These are phyloP conservation scores for Apotomis turbidana DNA, from an alignment of 2,888 invertebrate genomes.

Conservation along the genomic window DNA sequence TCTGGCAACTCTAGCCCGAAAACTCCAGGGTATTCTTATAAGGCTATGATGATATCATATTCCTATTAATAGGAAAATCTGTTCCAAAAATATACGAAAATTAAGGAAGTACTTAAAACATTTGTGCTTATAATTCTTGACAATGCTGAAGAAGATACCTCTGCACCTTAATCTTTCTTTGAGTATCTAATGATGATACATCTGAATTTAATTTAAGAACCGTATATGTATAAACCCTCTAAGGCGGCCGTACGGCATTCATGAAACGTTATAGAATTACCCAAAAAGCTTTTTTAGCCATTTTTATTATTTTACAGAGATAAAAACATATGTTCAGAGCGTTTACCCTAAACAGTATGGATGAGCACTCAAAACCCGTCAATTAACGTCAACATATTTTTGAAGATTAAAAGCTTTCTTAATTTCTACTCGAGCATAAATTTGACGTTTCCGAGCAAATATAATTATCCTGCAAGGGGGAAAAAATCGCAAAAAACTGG, in stretches of 20 bases:
- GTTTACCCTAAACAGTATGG: not conserved
- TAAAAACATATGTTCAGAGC: not conserved
- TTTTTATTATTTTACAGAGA: not conserved
- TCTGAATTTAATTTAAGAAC: no score
- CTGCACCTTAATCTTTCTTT: no score
- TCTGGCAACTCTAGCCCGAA: no score
- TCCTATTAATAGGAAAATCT: no score
- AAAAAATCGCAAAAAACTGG: not conserved
- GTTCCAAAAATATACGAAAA: no score
- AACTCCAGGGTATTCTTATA: no score
- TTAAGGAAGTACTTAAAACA: no score
- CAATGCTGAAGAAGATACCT: no score
- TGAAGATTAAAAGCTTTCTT: constrained; percentile 14
- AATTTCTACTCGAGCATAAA: constrained; percentile 1
- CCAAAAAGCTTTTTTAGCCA: not conserved
- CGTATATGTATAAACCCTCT: no score
- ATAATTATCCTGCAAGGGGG: not conserved
- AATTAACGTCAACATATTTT: constrained; percentile 14
- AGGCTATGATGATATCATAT: no score
- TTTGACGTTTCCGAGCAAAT: constrained; percentile 3
- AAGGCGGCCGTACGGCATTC: not conserved
- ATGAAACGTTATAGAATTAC: not conserved
- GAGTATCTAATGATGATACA: no score
- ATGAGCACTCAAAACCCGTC: not conserved
- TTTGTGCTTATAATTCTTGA: no score